These are phyloP conservation scores for Acromyrmex charruanus DNA, from an alignment of 1,140 invertebrate genomes.

Conservation along the genomic window DNA sequence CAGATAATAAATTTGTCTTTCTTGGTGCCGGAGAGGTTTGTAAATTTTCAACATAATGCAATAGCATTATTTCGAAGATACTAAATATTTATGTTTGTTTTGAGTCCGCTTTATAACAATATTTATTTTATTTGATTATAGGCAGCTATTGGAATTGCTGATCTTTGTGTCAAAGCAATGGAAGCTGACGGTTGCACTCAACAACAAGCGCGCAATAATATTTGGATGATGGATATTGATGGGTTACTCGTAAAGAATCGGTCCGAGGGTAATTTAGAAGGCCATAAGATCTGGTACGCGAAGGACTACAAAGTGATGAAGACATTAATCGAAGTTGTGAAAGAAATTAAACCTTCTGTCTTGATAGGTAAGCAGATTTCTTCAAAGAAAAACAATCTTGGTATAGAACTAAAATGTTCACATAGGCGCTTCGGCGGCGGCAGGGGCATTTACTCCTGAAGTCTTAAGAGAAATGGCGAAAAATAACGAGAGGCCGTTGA, in stretches of 20 bases:
- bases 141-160: conserved; percentile 96
- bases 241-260: conserved; percentile 92
- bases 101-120: not conserved
- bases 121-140: conserved; percentile 73
- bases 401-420: conserved; percentile 55
- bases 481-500: conserved; percentile 95
- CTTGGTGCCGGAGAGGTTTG: conserved; percentile 95
- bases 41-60: conserved; percentile 37
- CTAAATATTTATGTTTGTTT: conserved; percentile 8
- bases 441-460: conserved; percentile 95
- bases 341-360: conserved; percentile 93
- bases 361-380: conserved; percentile 91
- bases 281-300: conserved; percentile 93
- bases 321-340: conserved; percentile 92
- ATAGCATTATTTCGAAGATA: conserved; percentile 1
- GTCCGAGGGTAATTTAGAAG: conserved; percentile 91
- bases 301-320: conserved; percentile 93
- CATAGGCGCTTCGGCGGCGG: conserved; percentile 94
- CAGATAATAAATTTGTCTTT: conserved; percentile 95
- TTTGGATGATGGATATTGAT: conserved; percentile 96
- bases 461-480: conserved; percentile 95
- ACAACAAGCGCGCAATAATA: conserved; percentile 92
- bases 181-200: conserved; percentile 92
- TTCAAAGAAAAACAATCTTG: conserved; percentile 41
- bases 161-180: conserved; percentile 95